Evolutionary conservation across 2,113 vertebrate species (phyloP), one percentile per base, ranked within the genome.

Genomic region (Dascyllus trimaculatus): DNA sequence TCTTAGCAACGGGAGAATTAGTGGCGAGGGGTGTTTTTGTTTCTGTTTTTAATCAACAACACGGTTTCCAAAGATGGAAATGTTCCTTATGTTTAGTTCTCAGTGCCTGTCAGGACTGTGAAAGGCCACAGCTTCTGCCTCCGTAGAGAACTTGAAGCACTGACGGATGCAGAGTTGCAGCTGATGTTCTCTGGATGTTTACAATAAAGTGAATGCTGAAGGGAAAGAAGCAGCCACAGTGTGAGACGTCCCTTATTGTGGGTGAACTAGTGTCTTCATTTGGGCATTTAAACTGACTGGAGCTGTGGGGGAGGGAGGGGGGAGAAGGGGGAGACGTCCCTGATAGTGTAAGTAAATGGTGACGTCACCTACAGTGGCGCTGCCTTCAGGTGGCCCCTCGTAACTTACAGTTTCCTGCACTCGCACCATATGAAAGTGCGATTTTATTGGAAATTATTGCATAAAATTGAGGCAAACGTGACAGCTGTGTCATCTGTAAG

Each of bases 341-440:
- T 57, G 35, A 63, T 18, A 51, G 67, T 63, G 84, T 11, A 63
- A 46, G 49, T 57, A 71, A 13, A 53, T 0, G 25, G 32, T 90
- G 82, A 89, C 82, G 76, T 92, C 80, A 91, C 40, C 82, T 63
- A 15, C 18, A 56, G 1, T 17, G 14, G 40, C 63, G 91, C 29
- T 84, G 66, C 88, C 38, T 92, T 92, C 81, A 76, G 0, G 32
- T n/a, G 5, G 24, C 38, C 5, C 1, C 58, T 49, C 5, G 49
- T 53, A 79, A 76, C 4, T 32, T 75, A 57, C 5, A 22, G 32
- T 25, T 6, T 35, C 5, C 3, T 0, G 21, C 26, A 35, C 4
- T 32, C 9, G 32, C 2, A 11, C 24, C 10, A 26, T 25, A 17
- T 4, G 11, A 15, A 63, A 4, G 40, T 14, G 40, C 40, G 13